Evolutionary conservation across 2,113 vertebrate genomes (phyloP).

Genomic region (Notarius quadriscutis): DNA sequence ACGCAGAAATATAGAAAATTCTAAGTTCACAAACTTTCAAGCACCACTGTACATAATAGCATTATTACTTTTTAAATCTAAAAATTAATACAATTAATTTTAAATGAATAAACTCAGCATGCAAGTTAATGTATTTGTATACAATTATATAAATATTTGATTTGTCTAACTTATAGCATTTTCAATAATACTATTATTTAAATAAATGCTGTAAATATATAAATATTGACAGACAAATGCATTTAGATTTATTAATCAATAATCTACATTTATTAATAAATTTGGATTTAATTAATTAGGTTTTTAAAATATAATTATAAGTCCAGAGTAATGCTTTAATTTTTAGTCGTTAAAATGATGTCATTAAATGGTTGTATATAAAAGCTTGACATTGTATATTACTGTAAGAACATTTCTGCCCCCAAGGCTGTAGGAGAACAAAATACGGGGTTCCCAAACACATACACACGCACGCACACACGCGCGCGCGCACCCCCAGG

Average conservation of each 20-base stretch:
- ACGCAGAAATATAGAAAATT: too few species aligned
- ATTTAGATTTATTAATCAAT: not conserved
- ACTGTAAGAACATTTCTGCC: not conserved
- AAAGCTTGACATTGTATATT: not conserved
- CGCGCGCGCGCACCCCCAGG: slow-evolving; percentile 56
- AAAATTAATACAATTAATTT: not conserved
- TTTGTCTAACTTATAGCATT: not conserved
- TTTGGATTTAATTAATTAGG: not conserved
- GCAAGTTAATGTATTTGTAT: not conserved
- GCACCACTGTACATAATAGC: too few species aligned
- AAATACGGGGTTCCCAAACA: slow-evolving; percentile 2
- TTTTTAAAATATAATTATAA: not conserved
- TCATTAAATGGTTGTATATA: not conserved
- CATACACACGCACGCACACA: slow-evolving; percentile 15
- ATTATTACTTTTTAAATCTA: not conserved
- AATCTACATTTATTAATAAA: too few species aligned
- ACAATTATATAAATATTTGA: not conserved
- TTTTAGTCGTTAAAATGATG: not conserved
- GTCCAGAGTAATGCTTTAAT: not conserved
- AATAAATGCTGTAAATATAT: not conserved
- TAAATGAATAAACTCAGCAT: not conserved
- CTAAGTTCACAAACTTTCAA: too few species aligned
- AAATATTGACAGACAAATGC: too few species aligned
- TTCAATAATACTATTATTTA: not conserved
- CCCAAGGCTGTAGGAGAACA: slow-evolving; percentile 1